These are phyloP conservation scores for Canis aureus DNA, from an alignment of 2,113 vertebrate species.

Conservation along the genomic window DNA sequence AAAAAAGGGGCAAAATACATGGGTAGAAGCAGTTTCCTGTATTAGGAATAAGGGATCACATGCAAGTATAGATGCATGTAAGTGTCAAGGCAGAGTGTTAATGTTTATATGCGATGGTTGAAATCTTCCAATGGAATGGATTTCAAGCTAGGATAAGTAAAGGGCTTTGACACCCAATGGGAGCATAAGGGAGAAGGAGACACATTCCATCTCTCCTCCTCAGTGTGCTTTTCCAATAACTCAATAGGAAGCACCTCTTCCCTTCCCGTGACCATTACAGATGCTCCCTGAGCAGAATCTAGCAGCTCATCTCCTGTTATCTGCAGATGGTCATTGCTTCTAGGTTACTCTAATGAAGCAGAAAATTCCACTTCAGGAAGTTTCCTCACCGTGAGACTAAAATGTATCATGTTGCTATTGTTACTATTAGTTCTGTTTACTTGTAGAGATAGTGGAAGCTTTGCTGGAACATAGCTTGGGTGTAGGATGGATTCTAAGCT, in stretches of 20 bases:
- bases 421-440: constrained; percentile 78
- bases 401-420: constrained; percentile 47
- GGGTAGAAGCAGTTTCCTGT: constrained; percentile 6
- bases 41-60: neutral
- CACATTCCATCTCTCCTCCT: constrained; percentile 55
- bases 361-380: constrained; percentile 77
- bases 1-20: neutral
- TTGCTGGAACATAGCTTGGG: constrained; percentile 37
- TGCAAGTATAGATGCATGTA: neutral
- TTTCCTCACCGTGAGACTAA: constrained; percentile 63
- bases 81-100: neutral
- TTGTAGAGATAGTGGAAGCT: constrained; percentile 53
- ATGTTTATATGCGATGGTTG: neutral
- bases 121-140: constrained; percentile 16
- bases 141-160: neutral
- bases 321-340: constrained; percentile 77
- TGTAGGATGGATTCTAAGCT: neutral
- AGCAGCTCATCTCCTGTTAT: constrained; percentile 49
- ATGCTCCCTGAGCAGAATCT: constrained; percentile 14
- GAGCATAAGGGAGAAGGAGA: constrained; percentile 12
- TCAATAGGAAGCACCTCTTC: constrained; percentile 73
- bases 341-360: constrained; percentile 81
- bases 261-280: constrained; percentile 61
- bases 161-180: neutral
- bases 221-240: constrained; percentile 69